These are phyloP conservation scores for Anorthoa munda DNA, from an alignment of 2,888 invertebrate genomes.

Conservation along the genomic window DNA sequence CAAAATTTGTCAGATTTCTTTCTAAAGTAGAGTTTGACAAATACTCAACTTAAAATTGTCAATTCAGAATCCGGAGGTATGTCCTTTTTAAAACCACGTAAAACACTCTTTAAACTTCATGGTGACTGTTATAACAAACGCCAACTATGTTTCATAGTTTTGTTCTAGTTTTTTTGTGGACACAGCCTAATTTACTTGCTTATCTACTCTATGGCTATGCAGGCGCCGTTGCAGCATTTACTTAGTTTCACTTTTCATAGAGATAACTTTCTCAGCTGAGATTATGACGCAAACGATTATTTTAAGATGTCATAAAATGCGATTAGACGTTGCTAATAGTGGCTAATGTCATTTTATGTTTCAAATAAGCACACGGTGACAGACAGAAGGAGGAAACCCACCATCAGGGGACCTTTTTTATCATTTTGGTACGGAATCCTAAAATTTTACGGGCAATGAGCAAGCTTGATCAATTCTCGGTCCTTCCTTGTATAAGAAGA, in stretches of 20 bases:
- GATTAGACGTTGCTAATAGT: neutral
- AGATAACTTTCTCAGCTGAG: neutral
- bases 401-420: no score
- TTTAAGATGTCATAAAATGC: neutral
- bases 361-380: no score
- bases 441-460: no score
- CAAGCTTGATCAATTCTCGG: no score
- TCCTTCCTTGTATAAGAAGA: no score
- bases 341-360: no score
- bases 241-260: neutral
- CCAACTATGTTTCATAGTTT: constrained; percentile 4
- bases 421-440: no score
- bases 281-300: neutral
- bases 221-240: constrained; percentile 15
- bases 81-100: neutral
- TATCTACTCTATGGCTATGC: constrained; percentile 36
- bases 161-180: constrained; percentile 36
- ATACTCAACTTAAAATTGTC: no score
- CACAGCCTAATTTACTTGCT: constrained; percentile 26
- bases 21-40: no score
- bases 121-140: constrained; percentile 1
- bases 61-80: no score
- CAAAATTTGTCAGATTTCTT: no score
- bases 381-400: no score
- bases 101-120: neutral